These are phyloP conservation scores for Venustaconcha ellipsiformis DNA, from an alignment of 1,140 invertebrate species.

Conservation along the genomic window DNA sequence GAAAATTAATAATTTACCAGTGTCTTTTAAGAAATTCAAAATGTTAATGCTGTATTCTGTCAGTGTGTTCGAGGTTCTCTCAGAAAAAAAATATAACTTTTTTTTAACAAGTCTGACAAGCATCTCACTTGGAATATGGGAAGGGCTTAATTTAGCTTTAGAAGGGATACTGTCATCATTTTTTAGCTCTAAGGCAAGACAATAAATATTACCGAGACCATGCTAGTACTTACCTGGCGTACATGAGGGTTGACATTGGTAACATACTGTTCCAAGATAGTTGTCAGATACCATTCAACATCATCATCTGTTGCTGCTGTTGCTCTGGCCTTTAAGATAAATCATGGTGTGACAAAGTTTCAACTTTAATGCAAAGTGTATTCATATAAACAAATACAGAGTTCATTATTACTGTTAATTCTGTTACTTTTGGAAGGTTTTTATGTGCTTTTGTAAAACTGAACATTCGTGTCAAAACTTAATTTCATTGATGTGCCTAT, in stretches of 20 bases:
- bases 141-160: no score
- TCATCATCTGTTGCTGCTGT: conserved; percentile 41
- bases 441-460: neutral
- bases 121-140: no score
- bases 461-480: neutral
- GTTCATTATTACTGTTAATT: neutral
- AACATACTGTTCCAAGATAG: conserved; percentile 77
- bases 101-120: no score
- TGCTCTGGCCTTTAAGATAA: conserved; percentile 32
- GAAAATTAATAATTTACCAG: no score
- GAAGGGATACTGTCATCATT: neutral
- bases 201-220: neutral
- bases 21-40: no score
- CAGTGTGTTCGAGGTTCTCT: no score
- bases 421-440: neutral
- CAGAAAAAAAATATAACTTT: no score
- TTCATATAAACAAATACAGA: neutral
- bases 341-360: conserved; percentile 5
- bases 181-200: neutral
- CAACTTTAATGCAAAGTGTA: neutral
- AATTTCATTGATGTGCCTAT: neutral
- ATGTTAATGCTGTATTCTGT: no score
- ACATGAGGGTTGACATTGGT: conserved; percentile 85
- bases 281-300: conserved; percentile 74
- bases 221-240: conserved; percentile 76